These are phyloP conservation scores for Phallusia fumigata DNA, from an alignment of 23 tunicate genomes.

Conservation along the genomic window DNA sequence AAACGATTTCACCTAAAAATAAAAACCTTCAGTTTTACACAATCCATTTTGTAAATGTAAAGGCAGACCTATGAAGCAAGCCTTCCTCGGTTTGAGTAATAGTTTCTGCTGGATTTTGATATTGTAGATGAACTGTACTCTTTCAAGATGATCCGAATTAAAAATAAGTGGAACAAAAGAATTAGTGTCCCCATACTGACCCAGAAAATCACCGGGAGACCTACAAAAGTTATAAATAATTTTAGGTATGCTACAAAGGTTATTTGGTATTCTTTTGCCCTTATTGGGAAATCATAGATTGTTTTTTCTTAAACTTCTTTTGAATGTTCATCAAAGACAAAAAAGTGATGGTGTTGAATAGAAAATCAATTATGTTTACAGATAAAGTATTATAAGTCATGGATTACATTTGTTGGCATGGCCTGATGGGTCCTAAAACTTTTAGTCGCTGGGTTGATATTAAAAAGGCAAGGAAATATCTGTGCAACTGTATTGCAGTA, in stretches of 20 bases:
- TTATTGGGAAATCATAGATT: background rate
- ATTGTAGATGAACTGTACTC: constrained; percentile 55
- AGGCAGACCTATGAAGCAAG: constrained; percentile 40
- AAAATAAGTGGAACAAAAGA: constrained; percentile 68
- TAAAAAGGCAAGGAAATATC: no score
- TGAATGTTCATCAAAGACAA: no score
- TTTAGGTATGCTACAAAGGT: background rate
- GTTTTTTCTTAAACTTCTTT: no score
- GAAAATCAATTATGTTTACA: no score
- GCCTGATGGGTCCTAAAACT: no score
- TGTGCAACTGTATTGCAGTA: no score
- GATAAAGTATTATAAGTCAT: no score
- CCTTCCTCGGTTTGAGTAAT: constrained; percentile 54
- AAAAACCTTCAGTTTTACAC: background rate
- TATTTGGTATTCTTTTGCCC: background rate
- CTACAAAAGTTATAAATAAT: constrained; percentile 9
- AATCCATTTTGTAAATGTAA: background rate
- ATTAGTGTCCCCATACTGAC: constrained; percentile 74
- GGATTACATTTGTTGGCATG: no score
- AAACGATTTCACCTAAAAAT: background rate
- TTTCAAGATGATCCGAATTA: constrained; percentile 69
- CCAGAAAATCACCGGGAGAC: constrained; percentile 87
- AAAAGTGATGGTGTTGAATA: no score
- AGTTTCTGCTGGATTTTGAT: constrained; percentile 23
- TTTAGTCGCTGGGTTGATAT: no score